Evolutionary conservation across 2,113 vertebrate species (phyloP).

Genomic region (Pagrus major): DNA sequence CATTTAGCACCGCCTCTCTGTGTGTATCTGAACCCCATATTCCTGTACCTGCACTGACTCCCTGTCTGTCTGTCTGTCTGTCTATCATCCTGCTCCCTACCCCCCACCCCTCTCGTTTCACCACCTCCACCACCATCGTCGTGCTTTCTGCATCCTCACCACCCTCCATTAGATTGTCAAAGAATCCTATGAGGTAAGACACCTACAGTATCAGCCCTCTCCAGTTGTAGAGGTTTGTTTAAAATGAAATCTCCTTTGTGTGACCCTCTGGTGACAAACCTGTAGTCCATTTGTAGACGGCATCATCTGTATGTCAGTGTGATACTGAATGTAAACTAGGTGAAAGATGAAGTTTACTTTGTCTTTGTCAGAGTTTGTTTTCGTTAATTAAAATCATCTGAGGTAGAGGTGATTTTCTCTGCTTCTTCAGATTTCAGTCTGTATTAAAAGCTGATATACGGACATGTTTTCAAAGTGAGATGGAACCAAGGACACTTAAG

Average conservation of each 20-base stretch:
- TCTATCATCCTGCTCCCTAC: slow-evolving; percentile 82
- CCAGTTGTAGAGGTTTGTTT: slow-evolving; percentile 42
- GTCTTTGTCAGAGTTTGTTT: not conserved
- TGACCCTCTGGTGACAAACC: not conserved
- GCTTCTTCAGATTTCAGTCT: not conserved
- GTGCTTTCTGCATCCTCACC: slow-evolving; percentile 82
- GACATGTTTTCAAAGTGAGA: not conserved
- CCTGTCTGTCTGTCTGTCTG: slow-evolving; percentile 76
- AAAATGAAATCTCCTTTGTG: not conserved
- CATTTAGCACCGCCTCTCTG: slow-evolving; percentile 45
- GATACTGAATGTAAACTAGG: too few relatives aligned
- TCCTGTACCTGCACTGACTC: slow-evolving; percentile 80
- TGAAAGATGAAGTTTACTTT: too few relatives aligned
- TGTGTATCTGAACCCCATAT: slow-evolving; percentile 60
- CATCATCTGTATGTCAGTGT: not conserved
- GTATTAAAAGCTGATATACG: not conserved
- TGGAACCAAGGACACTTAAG: not conserved
- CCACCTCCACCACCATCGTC: slow-evolving; percentile 82
- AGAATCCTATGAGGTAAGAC: slow-evolving; percentile 99
- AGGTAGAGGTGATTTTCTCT: too few relatives aligned
- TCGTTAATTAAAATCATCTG: too few relatives aligned
- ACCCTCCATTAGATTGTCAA: slow-evolving; percentile 98
- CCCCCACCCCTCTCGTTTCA: slow-evolving; percentile 84
- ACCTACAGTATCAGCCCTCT: slow-evolving; percentile 78
- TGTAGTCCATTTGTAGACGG: not conserved